These are phyloP conservation scores for Glossosoma conforme DNA, from an alignment of 1,140 invertebrate species.

Conservation along the genomic window DNA sequence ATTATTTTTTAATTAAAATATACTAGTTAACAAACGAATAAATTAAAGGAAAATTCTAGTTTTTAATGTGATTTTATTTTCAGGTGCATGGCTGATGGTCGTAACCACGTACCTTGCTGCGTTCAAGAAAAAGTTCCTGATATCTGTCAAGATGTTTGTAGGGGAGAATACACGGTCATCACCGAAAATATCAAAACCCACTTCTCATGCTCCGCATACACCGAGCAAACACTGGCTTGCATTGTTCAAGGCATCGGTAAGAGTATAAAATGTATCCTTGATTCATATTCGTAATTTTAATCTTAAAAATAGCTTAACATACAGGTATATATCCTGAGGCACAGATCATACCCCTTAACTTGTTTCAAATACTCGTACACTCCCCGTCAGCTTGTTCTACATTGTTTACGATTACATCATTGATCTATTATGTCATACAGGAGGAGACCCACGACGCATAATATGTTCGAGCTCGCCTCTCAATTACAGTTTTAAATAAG, in stretches of 20 bases:
- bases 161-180: slow-evolving; percentile 79
- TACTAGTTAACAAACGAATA: too few relatives aligned
- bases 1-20: too few relatives aligned
- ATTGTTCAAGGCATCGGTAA: slow-evolving; percentile 75
- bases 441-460: too few relatives aligned
- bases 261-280: slow-evolving; percentile 21
- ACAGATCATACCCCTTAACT: too few relatives aligned
- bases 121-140: slow-evolving; percentile 73
- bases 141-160: slow-evolving; percentile 78
- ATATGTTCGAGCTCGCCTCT: too few relatives aligned
- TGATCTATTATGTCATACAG: too few relatives aligned
- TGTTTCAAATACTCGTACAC: too few relatives aligned
- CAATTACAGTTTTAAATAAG: too few relatives aligned
- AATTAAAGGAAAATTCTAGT: too few relatives aligned
- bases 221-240: slow-evolving; percentile 73
- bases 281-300: background rate
- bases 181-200: slow-evolving; percentile 79
- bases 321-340: background rate
- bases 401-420: too few relatives aligned
- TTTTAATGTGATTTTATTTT: too few relatives aligned
- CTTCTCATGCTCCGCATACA: slow-evolving; percentile 76
- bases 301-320: background rate
- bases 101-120: slow-evolving; percentile 81
- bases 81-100: slow-evolving; percentile 67
- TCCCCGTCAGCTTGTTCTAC: too few relatives aligned